These are phyloP conservation scores for Pocillopora grandis DNA, from an alignment of 92 coral and sea anemone species.

Conservation along the genomic window DNA sequence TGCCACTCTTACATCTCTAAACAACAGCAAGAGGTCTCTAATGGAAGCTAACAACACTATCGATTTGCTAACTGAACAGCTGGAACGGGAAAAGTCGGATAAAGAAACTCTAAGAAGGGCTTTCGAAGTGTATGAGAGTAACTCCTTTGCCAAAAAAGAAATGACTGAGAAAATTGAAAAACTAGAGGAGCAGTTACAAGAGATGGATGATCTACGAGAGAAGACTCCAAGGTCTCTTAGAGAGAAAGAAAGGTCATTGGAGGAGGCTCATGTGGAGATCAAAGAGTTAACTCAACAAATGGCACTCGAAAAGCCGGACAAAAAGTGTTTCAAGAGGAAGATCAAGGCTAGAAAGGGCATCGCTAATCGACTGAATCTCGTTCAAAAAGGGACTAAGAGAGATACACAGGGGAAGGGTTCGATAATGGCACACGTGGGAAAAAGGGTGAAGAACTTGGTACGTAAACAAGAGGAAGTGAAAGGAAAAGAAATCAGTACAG, in stretches of 20 bases:
- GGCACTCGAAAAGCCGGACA: not conserved
- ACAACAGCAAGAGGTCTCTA: no score
- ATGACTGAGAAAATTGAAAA: no score
- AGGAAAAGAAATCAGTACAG: not conserved
- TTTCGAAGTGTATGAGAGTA: no score
- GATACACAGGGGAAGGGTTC: not conserved
- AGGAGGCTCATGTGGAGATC: not conserved
- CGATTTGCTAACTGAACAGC: no score
- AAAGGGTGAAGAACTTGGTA: not conserved
- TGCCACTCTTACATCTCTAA: no score
- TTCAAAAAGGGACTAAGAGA: not conserved
- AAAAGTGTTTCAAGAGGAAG: not conserved
- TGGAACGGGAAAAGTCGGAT: no score
- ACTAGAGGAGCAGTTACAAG: not conserved
- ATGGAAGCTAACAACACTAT: no score
- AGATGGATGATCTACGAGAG: conserved; percentile 3
- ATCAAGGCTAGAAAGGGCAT: not conserved
- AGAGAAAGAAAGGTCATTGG: not conserved
- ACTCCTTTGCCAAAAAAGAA: no score
- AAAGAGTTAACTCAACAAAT: not conserved
- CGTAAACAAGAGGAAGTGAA: not conserved
- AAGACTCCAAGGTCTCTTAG: not conserved
- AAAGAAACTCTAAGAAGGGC: no score
- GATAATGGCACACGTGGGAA: not conserved
- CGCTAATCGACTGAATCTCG: not conserved